Conservation (phyloP, 1,140 invertebrate species). For the Brachionus paranguensis region DNA sequence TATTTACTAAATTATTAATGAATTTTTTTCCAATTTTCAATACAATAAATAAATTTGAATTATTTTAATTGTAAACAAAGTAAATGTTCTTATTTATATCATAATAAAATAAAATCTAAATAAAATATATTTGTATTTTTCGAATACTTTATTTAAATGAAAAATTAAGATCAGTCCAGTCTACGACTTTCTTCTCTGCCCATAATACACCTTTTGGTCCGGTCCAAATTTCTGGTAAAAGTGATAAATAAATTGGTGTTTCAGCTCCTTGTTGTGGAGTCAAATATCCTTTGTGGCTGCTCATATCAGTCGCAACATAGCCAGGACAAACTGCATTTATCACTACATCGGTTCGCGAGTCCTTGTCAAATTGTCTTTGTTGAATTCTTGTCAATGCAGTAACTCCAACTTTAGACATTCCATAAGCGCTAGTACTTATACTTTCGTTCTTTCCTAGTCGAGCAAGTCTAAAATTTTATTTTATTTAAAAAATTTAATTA, state of each 20-base stretch:
- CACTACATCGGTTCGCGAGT: slow-evolving; percentile 59
- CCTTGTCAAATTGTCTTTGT: slow-evolving; percentile 60
- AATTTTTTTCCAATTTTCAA: too few species aligned
- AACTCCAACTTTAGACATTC: slow-evolving; percentile 65
- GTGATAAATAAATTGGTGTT: slow-evolving; percentile 49
- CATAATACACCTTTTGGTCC: slow-evolving; percentile 28
- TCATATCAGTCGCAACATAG: slow-evolving; percentile 70
- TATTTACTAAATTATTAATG: too few species aligned
- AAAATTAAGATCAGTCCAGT: background rate
- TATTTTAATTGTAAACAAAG: too few species aligned
- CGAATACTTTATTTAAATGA: background rate
- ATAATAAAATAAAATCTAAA: too few species aligned
- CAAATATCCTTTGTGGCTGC: slow-evolving; percentile 63
- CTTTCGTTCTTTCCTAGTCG: slow-evolving; percentile 57
- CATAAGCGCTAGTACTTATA: slow-evolving; percentile 61
- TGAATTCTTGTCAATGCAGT: slow-evolving; percentile 63
- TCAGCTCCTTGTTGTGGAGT: slow-evolving; percentile 63
- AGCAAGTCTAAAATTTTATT: slow-evolving; percentile 53
- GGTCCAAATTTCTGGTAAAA: background rate
- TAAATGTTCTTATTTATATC: too few species aligned
- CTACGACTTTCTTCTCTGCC: background rate
- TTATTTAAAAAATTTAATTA: background rate
- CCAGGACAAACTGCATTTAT: slow-evolving; percentile 62
- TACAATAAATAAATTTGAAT: too few species aligned
- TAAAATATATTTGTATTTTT: too few species aligned